Evolutionary conservation across 2,113 vertebrate genomes (phyloP), one percentile per base, ranked within the genome.

Genomic region (Boulengeromyrus knoepffleri): DNA sequence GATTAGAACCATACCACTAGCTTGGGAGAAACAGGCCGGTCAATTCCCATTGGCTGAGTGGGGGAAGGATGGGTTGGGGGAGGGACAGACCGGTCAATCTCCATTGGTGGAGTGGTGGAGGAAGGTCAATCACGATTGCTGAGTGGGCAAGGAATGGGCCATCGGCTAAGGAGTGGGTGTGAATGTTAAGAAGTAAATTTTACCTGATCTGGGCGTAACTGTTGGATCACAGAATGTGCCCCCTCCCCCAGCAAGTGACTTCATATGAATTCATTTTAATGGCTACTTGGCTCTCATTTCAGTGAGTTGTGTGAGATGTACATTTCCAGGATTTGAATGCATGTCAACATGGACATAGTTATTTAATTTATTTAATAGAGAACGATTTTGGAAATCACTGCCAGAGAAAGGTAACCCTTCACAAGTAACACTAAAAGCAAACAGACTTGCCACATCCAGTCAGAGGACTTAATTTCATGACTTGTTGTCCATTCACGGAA

Each of bases 1-100:
- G 91, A 92, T 92, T 93, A 91, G 87, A 31, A 3, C 49, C 13
- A 9, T 83, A 36, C 50, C 49, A 84, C 74, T 53, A 39, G 42
- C 42, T 77, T 85, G 89, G 21, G 31, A 88, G 21, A 47, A 70
- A 90, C 88, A 66, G 91, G 90, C 90, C 90, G 90, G 77, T 84
- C 87, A 62, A n/a, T 85, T 12, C 7, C 83, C 3, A 85, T 47
- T 77, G 88, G 88, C 70, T 89, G 62, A 66, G 62, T 66, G n/a
- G 62, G 62, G 3, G 62, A 66, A 27, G 1, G n/a, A 66, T 66
- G 62, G 10, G 62, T 70, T 70, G 62, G 88, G 77, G 21, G n/a
- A 85, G 27, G 27, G 53, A 90, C 89, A 87, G 91, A 89, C 91
- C 90, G 90, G 62, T 87, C 87, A 62, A 47, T 85, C 19, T 1